A percentile compares a stretch with the other conserved stretches of the same genome.
These are phyloP conservation scores for Brienomyrus longianalis DNA, from an alignment of 2,113 vertebrate genomes.

Conservation along the genomic window DNA sequence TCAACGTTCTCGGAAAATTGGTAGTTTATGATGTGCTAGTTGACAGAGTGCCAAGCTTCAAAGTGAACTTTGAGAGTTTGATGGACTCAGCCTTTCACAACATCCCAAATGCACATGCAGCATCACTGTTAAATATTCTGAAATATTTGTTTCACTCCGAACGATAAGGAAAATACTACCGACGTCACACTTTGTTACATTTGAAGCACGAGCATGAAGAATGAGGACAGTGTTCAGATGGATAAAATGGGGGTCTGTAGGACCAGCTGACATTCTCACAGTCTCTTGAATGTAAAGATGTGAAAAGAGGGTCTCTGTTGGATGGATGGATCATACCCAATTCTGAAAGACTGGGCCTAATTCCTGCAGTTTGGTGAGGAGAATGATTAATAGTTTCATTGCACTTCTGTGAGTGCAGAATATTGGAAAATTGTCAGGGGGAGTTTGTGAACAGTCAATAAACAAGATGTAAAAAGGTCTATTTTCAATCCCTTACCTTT, in stretches of 20 bases:
- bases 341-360: constrained; percentile 3
- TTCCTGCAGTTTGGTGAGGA: neutral
- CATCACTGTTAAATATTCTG: neutral
- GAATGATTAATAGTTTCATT: constrained; percentile 6
- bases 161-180: neutral
- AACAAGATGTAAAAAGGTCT: constrained; percentile 27
- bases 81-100: constrained; percentile 32
- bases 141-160: neutral
- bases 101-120: neutral
- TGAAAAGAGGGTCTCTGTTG: neutral
- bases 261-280: neutral
- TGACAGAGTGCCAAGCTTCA: constrained; percentile 26
- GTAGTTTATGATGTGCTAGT: constrained; percentile 24
- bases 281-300: neutral
- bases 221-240: neutral
- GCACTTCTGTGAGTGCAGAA: constrained; percentile 6
- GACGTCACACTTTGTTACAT: constrained; percentile 1
- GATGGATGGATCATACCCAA: constrained; percentile 1
- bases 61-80: constrained; percentile 23
- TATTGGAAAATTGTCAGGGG: constrained; percentile 25
- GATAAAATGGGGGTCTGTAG: neutral
- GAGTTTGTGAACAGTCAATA: constrained; percentile 24
- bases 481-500: constrained; percentile 13
- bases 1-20: constrained; percentile 21
- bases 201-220: neutral